Evolutionary conservation across 2,797 vertebrate species (phyloP), one percentile per base, ranked within the genome.

Genomic region (Lithobates pipiens): DNA sequence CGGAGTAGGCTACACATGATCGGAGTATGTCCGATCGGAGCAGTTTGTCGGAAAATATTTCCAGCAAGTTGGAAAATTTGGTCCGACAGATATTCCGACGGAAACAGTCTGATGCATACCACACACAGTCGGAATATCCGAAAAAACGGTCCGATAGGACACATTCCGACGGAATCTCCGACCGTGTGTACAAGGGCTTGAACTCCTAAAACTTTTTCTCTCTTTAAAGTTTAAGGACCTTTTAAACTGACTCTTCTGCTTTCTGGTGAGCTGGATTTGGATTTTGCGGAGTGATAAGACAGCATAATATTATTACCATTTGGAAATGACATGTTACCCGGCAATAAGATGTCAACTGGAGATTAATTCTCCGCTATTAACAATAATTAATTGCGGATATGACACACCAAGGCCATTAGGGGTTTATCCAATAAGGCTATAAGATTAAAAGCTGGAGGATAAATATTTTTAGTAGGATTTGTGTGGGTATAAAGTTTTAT

Each of bases 311-410:
- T 84, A 84, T 71, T 71, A 44, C 34, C 65, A 50, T 83, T 77
- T 73, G 23, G 27, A 42, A 54, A 78, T 73, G 69, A 85, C 69
- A 74, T 65, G 54, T 85, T 78, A 44, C 32, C 50, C 57, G 9
- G 36, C 76, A 72, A 54, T 78, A 54, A 85, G 83, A 85, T 85
- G 69, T 85, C 69, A 50, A 69, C 13, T 34, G 6, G 54, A 78
- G 83, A 85, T 85, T 85, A 78, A 85, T 85, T 67, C 83, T 79
- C 69, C 44, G 71, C 76, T 85, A 85, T 85, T 85, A 85, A 79
- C 69, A 61, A 85, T 79, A 85, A 85, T 85, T 85, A 85, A 85
- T 85, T 72, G 83, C 76, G 63, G 23, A 77, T 77, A 69, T 75
- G 84, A 74, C 84, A 80, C 27, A 65, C 76, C 69, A 32, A 74